phyloP scores from a whole-genome alignment of 2,113 vertebrate species.

The Eira barbara region DNA sequence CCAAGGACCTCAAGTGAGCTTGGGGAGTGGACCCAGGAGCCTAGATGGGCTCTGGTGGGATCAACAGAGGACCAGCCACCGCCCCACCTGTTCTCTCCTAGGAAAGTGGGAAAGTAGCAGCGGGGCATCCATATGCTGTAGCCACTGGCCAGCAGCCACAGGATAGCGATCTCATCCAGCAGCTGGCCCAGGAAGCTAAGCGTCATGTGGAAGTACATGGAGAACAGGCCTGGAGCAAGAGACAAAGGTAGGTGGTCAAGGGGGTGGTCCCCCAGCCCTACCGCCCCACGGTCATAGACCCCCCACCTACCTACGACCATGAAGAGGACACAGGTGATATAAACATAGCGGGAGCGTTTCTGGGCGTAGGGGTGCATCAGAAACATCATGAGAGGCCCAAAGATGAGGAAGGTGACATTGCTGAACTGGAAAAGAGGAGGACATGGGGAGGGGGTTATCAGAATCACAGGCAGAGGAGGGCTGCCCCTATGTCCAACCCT shows the following conservation, averaged over 20 bases:
- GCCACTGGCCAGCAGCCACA: constrained; percentile 89
- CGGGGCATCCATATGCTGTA: constrained; percentile 93
- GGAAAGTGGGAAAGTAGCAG: constrained; percentile 87
- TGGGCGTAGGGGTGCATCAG: constrained; percentile 89
- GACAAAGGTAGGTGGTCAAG: not conserved
- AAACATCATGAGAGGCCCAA: constrained; percentile 91
- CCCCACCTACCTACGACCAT: constrained; percentile 86
- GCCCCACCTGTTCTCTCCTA: constrained; percentile 88
- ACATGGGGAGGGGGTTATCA: not conserved
- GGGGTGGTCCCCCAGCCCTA: accelerated
- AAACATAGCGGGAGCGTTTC: constrained; percentile 83
- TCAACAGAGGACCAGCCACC: not conserved
- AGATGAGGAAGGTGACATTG: constrained; percentile 92
- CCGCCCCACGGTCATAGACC: accelerated
- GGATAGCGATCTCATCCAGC: constrained; percentile 94
- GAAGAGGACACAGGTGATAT: constrained; percentile 86
- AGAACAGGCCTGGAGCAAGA: constrained; percentile 88
- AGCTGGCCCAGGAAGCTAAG: constrained; percentile 96
- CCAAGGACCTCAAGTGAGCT: not conserved
- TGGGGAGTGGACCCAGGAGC: not conserved
- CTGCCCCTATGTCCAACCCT: not conserved
- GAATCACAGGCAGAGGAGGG: not conserved
- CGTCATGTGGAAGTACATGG: constrained; percentile 96
- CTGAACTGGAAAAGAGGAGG: constrained; percentile 86
- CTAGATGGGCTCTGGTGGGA: not conserved